Conservation (phyloP, 2,888 invertebrate species). For the Andrena haemorrhoa region DNA sequence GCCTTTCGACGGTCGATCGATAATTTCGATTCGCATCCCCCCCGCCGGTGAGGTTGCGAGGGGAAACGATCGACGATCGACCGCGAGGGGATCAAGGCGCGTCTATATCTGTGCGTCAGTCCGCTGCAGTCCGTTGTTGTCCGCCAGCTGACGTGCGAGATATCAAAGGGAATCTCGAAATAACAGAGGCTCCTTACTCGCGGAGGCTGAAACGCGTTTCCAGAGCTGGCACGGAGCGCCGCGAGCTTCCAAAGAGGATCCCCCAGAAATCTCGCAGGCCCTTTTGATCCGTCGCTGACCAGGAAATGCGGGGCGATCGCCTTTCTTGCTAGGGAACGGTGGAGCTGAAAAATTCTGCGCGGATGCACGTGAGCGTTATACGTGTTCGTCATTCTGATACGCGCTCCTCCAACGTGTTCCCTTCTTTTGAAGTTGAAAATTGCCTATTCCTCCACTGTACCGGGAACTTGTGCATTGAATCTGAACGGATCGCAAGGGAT, state of each 20-base stretch:
- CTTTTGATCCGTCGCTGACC: slow-evolving; percentile 6
- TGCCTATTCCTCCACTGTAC: too few relatives aligned
- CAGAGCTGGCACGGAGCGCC: neutral
- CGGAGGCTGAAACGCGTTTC: neutral
- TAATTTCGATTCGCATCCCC: neutral
- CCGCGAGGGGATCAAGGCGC: neutral
- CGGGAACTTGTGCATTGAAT: too few relatives aligned
- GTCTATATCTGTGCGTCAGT: neutral
- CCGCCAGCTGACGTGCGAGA: neutral
- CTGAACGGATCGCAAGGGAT: too few relatives aligned
- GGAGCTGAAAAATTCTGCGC: too few relatives aligned
- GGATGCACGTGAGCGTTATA: too few relatives aligned
- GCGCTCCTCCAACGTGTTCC: too few relatives aligned
- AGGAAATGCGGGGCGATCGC: neutral
- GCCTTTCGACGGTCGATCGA: neutral
- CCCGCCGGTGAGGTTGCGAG: neutral
- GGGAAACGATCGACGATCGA: neutral
- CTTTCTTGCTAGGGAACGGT: too few relatives aligned
- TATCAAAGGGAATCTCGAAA: slow-evolving; percentile 48
- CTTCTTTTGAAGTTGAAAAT: too few relatives aligned
- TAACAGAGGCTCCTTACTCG: neutral
- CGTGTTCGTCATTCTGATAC: too few relatives aligned
- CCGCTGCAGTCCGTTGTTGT: neutral
- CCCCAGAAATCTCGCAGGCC: neutral
- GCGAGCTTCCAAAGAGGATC: slow-evolving; percentile 16